phyloP scores from a whole-genome alignment of 1,140 invertebrate genomes.

The Ditylenchus dipsaci region DNA sequence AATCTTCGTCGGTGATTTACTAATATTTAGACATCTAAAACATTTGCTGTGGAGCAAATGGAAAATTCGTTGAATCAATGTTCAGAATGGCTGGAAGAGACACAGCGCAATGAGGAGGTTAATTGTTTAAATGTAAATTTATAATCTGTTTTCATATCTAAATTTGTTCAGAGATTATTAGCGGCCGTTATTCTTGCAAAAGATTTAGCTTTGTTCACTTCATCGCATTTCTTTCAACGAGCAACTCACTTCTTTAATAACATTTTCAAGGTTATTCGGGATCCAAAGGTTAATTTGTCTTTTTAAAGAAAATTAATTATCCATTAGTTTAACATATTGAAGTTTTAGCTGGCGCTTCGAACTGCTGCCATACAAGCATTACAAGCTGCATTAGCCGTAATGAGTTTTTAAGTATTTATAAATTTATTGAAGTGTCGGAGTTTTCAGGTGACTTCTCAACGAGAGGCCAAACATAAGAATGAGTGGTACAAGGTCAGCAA shows the following conservation, averaged over 20 bases:
- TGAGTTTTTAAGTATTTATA: too few relatives aligned
- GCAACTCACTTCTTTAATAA: slow-evolving; percentile 87
- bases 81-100: slow-evolving; percentile 39
- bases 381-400: slow-evolving; percentile 81
- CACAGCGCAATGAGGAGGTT: slow-evolving; percentile 17
- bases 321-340: too few relatives aligned
- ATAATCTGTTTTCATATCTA: too few relatives aligned
- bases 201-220: slow-evolving; percentile 88
- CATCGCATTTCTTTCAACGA: slow-evolving; percentile 96
- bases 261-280: slow-evolving; percentile 84
- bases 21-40: slow-evolving; percentile 47
- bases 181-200: slow-evolving; percentile 74
- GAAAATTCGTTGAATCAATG: slow-evolving; percentile 41
- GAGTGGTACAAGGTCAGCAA: slow-evolving; percentile 70
- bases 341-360: slow-evolving; percentile 65
- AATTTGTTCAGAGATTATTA: slow-evolving; percentile 16
- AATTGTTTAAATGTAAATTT: too few relatives aligned
- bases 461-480: slow-evolving; percentile 85
- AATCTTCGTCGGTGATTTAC: background rate
- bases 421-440: background rate
- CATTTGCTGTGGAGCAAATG: slow-evolving; percentile 44
- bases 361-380: slow-evolving; percentile 87
- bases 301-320: too few relatives aligned
- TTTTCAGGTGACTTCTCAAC: slow-evolving; percentile 71
- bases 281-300: slow-evolving; percentile 69